Base-by-base conservation (phyloP, 2,797 vertebrate species). In the Nyctalus aviator region DNA sequence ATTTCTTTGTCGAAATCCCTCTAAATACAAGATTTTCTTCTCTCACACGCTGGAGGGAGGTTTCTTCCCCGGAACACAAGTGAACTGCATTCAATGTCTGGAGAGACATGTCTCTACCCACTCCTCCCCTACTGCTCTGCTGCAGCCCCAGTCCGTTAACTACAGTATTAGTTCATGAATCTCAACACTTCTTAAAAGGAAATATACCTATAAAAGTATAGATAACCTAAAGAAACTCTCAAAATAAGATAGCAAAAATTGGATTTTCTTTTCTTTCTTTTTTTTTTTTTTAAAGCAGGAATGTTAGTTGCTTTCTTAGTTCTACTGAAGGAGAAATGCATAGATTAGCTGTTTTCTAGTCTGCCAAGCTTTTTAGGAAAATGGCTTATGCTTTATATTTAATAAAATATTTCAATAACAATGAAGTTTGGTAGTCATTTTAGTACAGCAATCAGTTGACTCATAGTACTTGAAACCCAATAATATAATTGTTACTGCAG, bases 231-330 rank as follows among this genome's bases (percentile, higher is more conserved):
- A 81, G 59, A 89, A 55, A 71, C 20, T n/a, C 21, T 90, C 21
- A 32, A 81, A 84, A 90, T 32, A 88, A 76, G 37, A 32, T 64
- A 85, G 64, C 32, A 53, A 62, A 97, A 96, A 30, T 1, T 10
- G 7, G 50, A 0, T 57, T 88, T 90, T 73, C 37, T 37, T 37
- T 37, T 37, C 37, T 37, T 37, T 37, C 78, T 71, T 85, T 64
- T 53, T 21, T 81, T 71, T 87, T 64, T 53, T 23, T 9, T 14
- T 13, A 64, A 88, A 64, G 91, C 21, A 86, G 46, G 32, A 59
- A 44, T 48, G 62, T 72, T 69, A 44, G 62, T 72, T 66, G 25
- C 13, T 94, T 66, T 83, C 92, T 95, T 69, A 53, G 20, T 86
- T 88, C 50, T 75, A 20, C 17, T 20, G 3, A 95, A 81, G 25